Base-by-base conservation (phyloP, 2,113 vertebrate genomes). In the Coptodon bakossiorum region DNA sequence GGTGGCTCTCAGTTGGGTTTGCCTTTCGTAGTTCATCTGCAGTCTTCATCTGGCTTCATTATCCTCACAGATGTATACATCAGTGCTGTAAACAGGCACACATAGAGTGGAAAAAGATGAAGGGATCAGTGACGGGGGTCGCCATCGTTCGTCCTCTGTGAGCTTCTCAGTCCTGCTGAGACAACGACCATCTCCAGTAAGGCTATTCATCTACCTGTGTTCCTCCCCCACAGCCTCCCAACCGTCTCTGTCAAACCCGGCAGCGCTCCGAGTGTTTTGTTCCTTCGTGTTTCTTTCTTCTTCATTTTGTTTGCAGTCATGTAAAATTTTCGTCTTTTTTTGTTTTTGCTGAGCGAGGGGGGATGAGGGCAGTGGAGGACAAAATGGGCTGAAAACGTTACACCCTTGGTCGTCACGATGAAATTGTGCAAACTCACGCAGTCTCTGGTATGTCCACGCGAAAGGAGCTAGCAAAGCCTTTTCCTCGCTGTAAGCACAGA, bases 31-130 rank as follows among this genome's bases (percentile, higher is more conserved):
- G 71, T 50, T 50, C 40, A 4, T 13, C 6, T 96, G 96, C 76
- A 66, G 84, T 93, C 54, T 71, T 66, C 12, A 3, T 84, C 66
- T 29, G 48, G 40, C 38, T 71, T 84, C 6, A 6, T 95, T 96
- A 96, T 84, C 86, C 96, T 97, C 94, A 96, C 95, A 97, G 96
- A 97, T 96, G 97, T 97, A 97, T 96, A 97, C 96, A 97, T 90
- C 97, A 97, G 97, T 96, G 97, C 98, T 98, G 98, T 99, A 99
- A 99, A 99, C 98, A 99, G 98, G 97, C 98, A 98, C 98, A 98
- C 97, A 94, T 97, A 97, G 97, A 98, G 82, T 97, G 96, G 94
- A 96, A 96, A 96, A 97, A 52, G 95, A 96, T 95, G 96, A 96
- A 59, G 80, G 31, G 78, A 80, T 86, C 40, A 36, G 59, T 34